These are phyloP conservation scores for Cavia aperea DNA, from an alignment of 2,113 vertebrate genomes.

Conservation along the genomic window DNA sequence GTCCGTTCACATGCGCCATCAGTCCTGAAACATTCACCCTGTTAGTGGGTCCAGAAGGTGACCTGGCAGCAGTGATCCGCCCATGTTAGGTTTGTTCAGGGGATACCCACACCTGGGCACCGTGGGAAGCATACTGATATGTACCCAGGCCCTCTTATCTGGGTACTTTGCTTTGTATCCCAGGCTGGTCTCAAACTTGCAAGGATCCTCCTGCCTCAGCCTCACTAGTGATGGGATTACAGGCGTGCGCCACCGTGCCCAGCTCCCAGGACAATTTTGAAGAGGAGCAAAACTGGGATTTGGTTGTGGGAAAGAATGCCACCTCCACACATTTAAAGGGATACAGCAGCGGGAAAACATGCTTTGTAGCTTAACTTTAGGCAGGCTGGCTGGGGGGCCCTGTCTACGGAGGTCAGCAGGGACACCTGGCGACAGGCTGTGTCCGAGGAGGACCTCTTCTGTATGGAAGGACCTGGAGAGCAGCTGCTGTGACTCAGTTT, in stretches of 20 bases:
- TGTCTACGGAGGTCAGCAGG: not conserved
- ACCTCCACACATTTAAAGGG: not conserved
- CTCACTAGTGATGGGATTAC: no score
- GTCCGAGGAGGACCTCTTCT: not conserved
- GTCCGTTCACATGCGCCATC: not conserved
- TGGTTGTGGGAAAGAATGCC: not conserved
- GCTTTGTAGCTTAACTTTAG: not conserved
- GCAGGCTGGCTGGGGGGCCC: not conserved
- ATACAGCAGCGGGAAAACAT: not conserved
- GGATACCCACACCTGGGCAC: not conserved
- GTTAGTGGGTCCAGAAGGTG: not conserved
- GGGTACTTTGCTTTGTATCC: not conserved
- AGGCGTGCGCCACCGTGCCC: no score
- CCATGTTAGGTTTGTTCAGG: not conserved
- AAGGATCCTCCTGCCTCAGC: no score
- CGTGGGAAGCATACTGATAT: not conserved
- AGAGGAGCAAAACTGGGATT: not conserved
- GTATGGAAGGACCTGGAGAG: not conserved
- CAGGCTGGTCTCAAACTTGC: no score
- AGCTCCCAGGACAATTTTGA: not conserved
- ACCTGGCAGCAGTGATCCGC: not conserved
- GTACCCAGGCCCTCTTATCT: not conserved
- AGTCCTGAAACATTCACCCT: slow-evolving; percentile 22
- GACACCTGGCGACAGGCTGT: not conserved
- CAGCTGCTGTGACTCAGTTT: not conserved